phyloP scores from a whole-genome alignment of 2,113 vertebrate genomes.

The Prochilodus magdalenae region DNA sequence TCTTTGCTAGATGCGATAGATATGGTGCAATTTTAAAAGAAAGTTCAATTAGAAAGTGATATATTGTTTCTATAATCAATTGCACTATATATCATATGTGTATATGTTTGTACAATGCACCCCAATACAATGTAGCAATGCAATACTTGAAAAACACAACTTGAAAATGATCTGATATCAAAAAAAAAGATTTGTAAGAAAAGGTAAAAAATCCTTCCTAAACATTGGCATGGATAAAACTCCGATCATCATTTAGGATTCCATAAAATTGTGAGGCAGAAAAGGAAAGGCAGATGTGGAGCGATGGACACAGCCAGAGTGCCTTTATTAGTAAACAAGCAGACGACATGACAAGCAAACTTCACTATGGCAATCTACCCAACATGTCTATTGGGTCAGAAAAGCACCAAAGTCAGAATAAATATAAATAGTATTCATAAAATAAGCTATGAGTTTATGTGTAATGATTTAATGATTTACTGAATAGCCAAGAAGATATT shows the following conservation, averaged over 20 bases:
- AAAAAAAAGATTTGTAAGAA: not conserved
- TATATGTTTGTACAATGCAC: too few relatives aligned
- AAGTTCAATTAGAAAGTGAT: not conserved
- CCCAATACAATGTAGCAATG: too few relatives aligned
- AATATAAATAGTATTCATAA: too few relatives aligned
- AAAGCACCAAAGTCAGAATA: too few relatives aligned
- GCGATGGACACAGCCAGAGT: not conserved
- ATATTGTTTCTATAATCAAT: too few relatives aligned
- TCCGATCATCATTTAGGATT: constrained; percentile 6
- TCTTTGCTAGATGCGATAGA: not conserved
- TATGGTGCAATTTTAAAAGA: not conserved
- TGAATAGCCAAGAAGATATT: too few relatives aligned
- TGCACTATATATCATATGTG: not conserved
- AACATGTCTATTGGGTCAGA: not conserved
- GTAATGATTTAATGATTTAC: too few relatives aligned
- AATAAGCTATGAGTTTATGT: too few relatives aligned
- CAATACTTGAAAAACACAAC: not conserved
- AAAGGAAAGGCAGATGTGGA: not conserved
- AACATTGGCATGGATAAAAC: constrained; percentile 7
- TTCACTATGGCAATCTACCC: not conserved
- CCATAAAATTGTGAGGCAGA: not conserved
- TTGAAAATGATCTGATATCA: too few relatives aligned
- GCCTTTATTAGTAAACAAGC: constrained; percentile 26
- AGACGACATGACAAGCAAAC: not conserved
- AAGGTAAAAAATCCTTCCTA: constrained; percentile 6